Base-by-base conservation (phyloP, 2,113 vertebrate species). In the Diadophis punctatus region DNA sequence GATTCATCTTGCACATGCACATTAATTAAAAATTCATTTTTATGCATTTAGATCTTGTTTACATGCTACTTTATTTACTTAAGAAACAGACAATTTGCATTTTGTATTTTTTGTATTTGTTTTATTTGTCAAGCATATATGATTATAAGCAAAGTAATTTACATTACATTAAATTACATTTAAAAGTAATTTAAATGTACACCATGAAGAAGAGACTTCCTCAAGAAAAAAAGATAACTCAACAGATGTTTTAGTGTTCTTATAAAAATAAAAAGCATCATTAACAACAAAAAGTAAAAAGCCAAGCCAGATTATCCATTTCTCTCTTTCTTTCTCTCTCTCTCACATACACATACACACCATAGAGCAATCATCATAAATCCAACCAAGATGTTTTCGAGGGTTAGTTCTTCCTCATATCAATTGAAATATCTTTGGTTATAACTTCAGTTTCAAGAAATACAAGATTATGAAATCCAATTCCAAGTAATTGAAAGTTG, bases 181-280 rank as follows among this genome's bases (percentile, higher is more conserved):
- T n/a, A n/a, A n/a, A n/a, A n/a, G n/a, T n/a, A n/a, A n/a, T n/a
- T 94, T 91, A 93, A 94, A 90, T 39, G 8, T 63, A 16, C 58
- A 74, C 30, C 86, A 53, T 25, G 25, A 91, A 27, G 9, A 86
- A 48, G 43, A 91, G 18, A 93, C 92, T 86, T 92, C 56, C 14
- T n/a, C 16, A 86, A 92, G 48, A 8, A 94, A 49, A 93, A 93
- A 93, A 46, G 43, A 4, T 14, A 91, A 93, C 95, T 80, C 95
- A 94, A 84, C 93, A 93, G 94, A 89, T 92, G 90, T 90, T 94
- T 96, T 91, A 80, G 49, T 58, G 55, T 22, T 92, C 86, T 93
- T 92, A 74, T 8, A 56, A 96, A 95, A 95, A 96, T 92, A 95
- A 96, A 63, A 94, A 10, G 58, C 60, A 87, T 92, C 22, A 86